phyloP scores from a whole-genome alignment of 2,797 vertebrate genomes.

The Eutrigla gurnardus region DNA sequence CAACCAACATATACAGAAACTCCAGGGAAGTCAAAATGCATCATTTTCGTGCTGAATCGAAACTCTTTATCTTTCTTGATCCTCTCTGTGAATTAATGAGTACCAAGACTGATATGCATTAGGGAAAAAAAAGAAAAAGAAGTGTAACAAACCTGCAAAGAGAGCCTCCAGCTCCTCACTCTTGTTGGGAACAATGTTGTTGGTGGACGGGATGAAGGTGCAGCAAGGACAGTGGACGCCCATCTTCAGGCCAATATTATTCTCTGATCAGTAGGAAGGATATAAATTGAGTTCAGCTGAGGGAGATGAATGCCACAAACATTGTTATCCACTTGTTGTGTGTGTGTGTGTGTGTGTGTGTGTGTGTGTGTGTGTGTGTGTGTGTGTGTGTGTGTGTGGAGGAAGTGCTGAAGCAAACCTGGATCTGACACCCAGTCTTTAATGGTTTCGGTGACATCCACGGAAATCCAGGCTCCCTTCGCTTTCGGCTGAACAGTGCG shows the following conservation, averaged over 20 bases:
- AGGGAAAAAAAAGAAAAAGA: not conserved
- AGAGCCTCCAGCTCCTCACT: slow-evolving; percentile 87
- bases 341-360: not conserved
- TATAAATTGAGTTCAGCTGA: not conserved
- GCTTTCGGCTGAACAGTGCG: slow-evolving; percentile 83
- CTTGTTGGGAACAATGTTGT: slow-evolving; percentile 88
- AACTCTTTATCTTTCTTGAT: not conserved
- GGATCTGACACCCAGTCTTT: slow-evolving; percentile 86
- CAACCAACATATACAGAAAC: not conserved
- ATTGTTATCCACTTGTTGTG: no score
- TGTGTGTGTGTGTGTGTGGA: not conserved
- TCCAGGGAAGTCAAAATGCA: slow-evolving; percentile 2
- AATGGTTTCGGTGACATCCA: slow-evolving; percentile 86
- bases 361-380: not conserved
- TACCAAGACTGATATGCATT: not conserved
- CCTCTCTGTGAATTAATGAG: not conserved
- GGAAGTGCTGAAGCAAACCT: slow-evolving; percentile 71
- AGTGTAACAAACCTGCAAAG: slow-evolving; percentile 83
- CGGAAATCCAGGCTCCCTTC: slow-evolving; percentile 85
- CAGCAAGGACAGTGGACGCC: slow-evolving; percentile 89
- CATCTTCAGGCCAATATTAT: slow-evolving; percentile 86
- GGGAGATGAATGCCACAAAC: not conserved
- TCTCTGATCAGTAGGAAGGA: slow-evolving; percentile 72
- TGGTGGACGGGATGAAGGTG: slow-evolving; percentile 86
- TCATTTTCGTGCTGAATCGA: not conserved